Evolutionary conservation across 2,888 invertebrate species (phyloP), one percentile per base, ranked within the genome.

Genomic region (Thelaira solivaga): DNA sequence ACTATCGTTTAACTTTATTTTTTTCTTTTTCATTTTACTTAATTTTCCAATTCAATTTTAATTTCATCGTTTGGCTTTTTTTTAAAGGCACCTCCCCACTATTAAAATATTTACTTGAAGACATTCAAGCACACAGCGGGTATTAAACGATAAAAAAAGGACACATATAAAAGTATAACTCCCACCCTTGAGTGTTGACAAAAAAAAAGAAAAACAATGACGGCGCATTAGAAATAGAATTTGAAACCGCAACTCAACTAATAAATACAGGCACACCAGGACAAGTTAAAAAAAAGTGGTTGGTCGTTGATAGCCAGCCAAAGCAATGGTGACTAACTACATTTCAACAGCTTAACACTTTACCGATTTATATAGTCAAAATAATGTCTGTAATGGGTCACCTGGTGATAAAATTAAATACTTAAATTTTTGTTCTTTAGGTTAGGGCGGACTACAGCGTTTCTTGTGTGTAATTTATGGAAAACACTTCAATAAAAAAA

Each of bases 241-340:
- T 53, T 61, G 39, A 62, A 78, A 78, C 74, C 78, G 53, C 78
- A 74, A 65, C 49, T 57, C 29, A 34, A 26, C n/a, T n/a, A 73
- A 45, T 34, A 43, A 29, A 65, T 22, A 26, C 41, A 53, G 29
- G 24, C 74, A 34, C 65, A 65, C 64, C 78, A 71, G 78, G 78
- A 59, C 69, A 65, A 78, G 65, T 74, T 61, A 55, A 47, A 65
- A 78, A 74, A 65, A 24, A 61, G 74, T 74, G 78, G 69, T 74
- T 65, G 64, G 34, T 62, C n/a, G n/a, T n/a, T n/a, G 61, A 45
- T 31, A 53, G 59, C 29, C 43, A 49, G 43, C 34, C 20, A 26
- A 29, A 29, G 49, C 20, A 53, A 69, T 29, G 31, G 51, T n/a
- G 8, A 55, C 13, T 18, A n/a, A 13, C 47, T 34, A 51, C 20